Evolutionary conservation across 2,797 vertebrate genomes (phyloP), one percentile per base, ranked within the genome.

Genomic region (Schizopygopsis pylzovi): DNA sequence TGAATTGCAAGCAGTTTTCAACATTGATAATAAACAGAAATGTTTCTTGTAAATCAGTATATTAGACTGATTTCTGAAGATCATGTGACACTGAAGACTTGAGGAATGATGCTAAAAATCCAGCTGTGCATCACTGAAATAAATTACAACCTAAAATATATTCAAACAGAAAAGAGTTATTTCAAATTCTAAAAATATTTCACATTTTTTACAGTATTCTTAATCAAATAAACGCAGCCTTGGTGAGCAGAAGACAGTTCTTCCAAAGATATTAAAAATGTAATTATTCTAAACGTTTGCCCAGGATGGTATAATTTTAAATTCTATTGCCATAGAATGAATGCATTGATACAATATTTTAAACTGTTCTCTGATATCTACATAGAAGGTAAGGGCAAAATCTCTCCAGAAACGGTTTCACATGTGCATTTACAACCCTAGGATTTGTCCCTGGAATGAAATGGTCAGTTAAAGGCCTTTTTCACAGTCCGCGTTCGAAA

Each of bases 21-120:
- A 49, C 45, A 18, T 3, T 33, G 8, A 52, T 43, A 43, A 0
- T 71, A n/a, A 2, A 13, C 10, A 10, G 25, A 65, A 28, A 28
- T 33, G 25, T 45, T 71, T 15, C 22, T 43, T 22, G 39, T 5
- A n/a, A 15, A 43, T 71, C 25, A 28, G 25, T 6, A 70, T 33
- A 2, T 49, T 10, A 28, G 4, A 28, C 0, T 18, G 43, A 47
- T 73, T 52, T 33, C 2, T 52, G 3, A 52, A 52, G 70, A 3
- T 73, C n/a, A 28, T 73, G 43, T 73, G 71, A 49, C n/a, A 28
- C n/a, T 49, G n/a, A 73, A 73, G n/a, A 73, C 71, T 28, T 13
- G 43, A 28, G 71, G 7, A 47, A 47, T 73, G 43, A 73, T 49
- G n/a, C n/a, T 72, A 13, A 70, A 61, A 61, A 70, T 1, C 1